Evolutionary conservation across 2,888 invertebrate species (phyloP).

Genomic region (Orthosia incerta): DNA sequence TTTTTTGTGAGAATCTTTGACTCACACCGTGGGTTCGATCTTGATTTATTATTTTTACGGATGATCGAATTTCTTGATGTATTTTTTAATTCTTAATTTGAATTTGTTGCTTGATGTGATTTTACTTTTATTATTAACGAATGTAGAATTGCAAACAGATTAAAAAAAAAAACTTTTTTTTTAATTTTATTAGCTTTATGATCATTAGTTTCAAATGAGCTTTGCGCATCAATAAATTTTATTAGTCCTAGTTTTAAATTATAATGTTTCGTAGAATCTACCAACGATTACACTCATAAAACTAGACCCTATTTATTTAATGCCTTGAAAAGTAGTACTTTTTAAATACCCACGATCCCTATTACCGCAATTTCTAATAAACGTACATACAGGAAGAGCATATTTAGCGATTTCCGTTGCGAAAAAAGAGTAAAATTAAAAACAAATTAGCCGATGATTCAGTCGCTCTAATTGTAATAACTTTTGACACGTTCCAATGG

Average conservation of each 20-base stretch:
- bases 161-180: neutral
- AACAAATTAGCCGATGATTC: constrained; percentile 69
- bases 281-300: neutral
- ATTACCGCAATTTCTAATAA: constrained; percentile 62
- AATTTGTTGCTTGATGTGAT: constrained; percentile 48
- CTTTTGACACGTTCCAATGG: constrained; percentile 69
- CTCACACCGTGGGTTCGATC: constrained; percentile 69
- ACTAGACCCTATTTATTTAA: constrained; percentile 4
- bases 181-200: neutral
- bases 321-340: constrained; percentile 16
- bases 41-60: constrained; percentile 81
- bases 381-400: constrained; percentile 71
- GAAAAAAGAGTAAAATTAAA: constrained; percentile 70
- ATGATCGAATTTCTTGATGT: constrained; percentile 73
- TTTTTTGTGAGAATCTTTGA: constrained; percentile 81
- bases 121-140: constrained; percentile 38
- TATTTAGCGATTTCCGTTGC: constrained; percentile 77
- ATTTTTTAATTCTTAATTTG: constrained; percentile 62
- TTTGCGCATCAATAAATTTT: neutral
- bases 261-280: neutral
- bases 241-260: neutral
- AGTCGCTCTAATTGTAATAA: constrained; percentile 66
- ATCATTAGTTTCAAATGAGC: neutral
- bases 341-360: constrained; percentile 30
- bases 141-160: neutral